phyloP scores from a whole-genome alignment of 1,140 invertebrate genomes.

The Telenomus remus region DNA sequence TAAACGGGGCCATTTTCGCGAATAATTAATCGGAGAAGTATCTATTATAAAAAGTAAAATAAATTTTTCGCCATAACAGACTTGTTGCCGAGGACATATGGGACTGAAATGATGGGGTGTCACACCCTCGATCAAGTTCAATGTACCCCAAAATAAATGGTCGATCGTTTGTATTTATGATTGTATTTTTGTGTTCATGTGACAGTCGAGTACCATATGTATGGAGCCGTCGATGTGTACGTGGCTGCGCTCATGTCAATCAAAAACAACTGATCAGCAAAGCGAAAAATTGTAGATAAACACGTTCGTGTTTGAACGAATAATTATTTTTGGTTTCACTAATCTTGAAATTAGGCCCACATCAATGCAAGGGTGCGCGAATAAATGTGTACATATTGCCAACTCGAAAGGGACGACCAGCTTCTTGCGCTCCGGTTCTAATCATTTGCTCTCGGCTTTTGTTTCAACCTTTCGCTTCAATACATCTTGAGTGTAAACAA shows the following conservation, averaged over 20 bases:
- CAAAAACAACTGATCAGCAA: conserved; percentile 64
- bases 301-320: conserved; percentile 67
- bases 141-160: conserved; percentile 73
- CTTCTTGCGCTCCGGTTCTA: background rate
- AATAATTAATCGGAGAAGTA: conserved; percentile 54
- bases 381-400: conserved; percentile 32
- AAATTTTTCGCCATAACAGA: conserved; percentile 62
- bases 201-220: conserved; percentile 52
- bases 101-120: conserved; percentile 68
- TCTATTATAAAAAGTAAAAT: conserved; percentile 76
- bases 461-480: background rate
- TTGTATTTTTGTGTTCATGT: conserved; percentile 47
- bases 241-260: conserved; percentile 47
- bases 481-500: conserved; percentile 1
- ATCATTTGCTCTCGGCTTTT: background rate
- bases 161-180: conserved; percentile 60
- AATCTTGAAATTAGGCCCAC: conserved; percentile 60
- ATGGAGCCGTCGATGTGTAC: conserved; percentile 25
- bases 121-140: conserved; percentile 68
- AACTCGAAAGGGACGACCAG: background rate
- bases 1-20: background rate
- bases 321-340: conserved; percentile 72
- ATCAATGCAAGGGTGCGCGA: conserved; percentile 37
- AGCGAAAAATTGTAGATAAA: conserved; percentile 72
- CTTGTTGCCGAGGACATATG: conserved; percentile 70